Evolutionary conservation across 35 echinoderm and acorn worm species (phyloP).

Genomic region (Ptychodera flava): DNA sequence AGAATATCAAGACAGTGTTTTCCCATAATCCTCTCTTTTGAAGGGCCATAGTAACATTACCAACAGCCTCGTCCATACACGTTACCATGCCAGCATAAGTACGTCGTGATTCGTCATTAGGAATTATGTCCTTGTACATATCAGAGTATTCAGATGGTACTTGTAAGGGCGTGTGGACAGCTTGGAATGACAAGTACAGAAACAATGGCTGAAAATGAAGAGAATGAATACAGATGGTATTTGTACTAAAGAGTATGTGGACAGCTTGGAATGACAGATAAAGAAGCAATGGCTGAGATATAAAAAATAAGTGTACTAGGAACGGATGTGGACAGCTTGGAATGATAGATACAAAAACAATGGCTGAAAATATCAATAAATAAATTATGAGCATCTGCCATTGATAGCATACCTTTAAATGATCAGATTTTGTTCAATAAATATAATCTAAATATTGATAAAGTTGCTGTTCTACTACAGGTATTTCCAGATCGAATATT

Average conservation of each 20-base stretch:
- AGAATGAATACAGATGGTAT: no score
- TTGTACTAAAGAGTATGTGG: no score
- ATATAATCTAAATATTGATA: no score
- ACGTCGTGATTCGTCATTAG: slow-evolving; percentile 6
- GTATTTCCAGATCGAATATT: no score
- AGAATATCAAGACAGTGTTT: slow-evolving; percentile 46
- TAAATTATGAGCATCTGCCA: no score
- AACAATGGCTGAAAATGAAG: slow-evolving; percentile 75
- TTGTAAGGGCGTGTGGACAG: slow-evolving; percentile 72
- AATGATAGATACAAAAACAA: slow-evolving; percentile 82
- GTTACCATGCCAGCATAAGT: slow-evolving; percentile 42
- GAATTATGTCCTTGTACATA: slow-evolving; percentile 23
- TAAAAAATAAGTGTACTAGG: no score
- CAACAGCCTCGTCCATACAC: slow-evolving; percentile 67
- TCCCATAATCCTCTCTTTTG: slow-evolving; percentile 43
- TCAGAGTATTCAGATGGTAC: slow-evolving; percentile 45
- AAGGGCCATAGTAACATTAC: slow-evolving; percentile 23
- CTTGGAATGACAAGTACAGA: slow-evolving; percentile 82
- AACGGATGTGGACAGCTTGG: slow-evolving; percentile 83
- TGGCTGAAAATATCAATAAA: no score
- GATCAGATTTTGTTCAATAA: no score
- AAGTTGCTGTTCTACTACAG: no score
- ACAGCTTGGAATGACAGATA: no score
- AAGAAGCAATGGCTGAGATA: no score
- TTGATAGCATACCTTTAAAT: no score